phyloP scores from a whole-genome alignment of 1,140 invertebrate genomes.

The Venustaconcha ellipsiformis region DNA sequence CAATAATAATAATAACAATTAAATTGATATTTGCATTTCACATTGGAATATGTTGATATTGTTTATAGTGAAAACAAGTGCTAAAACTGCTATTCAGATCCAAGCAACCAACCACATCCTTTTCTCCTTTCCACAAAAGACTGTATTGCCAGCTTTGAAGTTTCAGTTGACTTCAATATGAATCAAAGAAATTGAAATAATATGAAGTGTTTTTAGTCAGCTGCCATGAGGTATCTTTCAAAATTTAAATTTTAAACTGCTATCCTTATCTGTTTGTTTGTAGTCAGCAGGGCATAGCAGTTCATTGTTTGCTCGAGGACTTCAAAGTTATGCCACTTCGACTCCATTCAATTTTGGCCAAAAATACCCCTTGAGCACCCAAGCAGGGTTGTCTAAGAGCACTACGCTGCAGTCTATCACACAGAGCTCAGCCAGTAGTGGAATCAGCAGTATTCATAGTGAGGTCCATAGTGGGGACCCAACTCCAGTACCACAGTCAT shows the following conservation, averaged over 20 bases:
- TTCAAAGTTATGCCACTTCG: constrained; percentile 47
- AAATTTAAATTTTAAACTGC: not conserved
- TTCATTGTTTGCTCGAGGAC: constrained; percentile 41
- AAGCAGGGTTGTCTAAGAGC: constrained; percentile 3
- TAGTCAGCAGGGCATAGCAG: constrained; percentile 23
- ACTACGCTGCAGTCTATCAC: constrained; percentile 37
- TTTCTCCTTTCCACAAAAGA: no score
- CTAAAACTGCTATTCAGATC: no score
- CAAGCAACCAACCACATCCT: no score
- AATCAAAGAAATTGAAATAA: no score
- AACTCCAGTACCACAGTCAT: constrained; percentile 55
- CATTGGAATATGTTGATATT: no score
- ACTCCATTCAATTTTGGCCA: constrained; percentile 46
- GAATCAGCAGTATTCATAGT: constrained; percentile 61
- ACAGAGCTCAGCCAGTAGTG: constrained; percentile 55
- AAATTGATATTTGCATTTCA: no score
- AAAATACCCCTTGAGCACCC: constrained; percentile 9
- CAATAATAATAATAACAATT: no score
- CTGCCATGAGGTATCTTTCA: no score
- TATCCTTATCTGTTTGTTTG: constrained; percentile 1
- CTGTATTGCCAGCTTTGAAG: no score
- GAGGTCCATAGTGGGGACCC: constrained; percentile 42
- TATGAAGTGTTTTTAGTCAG: no score
- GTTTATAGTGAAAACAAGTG: no score
- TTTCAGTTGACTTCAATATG: no score